A percentile compares a stretch with the other conserved stretches of the same genome.
phyloP scores from a whole-genome alignment of 2,797 vertebrate species.

The Acestrorhynchus altus region DNA sequence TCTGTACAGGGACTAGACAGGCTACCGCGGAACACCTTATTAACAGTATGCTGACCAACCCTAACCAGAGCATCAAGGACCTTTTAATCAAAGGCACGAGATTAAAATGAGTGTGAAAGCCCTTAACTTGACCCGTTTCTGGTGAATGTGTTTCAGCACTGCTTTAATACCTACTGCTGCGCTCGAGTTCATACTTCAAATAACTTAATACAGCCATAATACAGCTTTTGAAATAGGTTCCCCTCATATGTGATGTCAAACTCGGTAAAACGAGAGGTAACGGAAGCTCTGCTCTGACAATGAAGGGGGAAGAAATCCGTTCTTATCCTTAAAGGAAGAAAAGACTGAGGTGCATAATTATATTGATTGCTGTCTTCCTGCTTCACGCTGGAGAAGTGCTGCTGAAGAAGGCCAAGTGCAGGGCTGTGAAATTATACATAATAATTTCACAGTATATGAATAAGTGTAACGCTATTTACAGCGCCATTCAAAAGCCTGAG shows the following conservation, averaged over 20 bases:
- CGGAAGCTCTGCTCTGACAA: neutral
- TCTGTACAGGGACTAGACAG: too few species aligned
- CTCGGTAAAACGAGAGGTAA: neutral
- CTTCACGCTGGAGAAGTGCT: neutral
- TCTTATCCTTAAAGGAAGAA: neutral
- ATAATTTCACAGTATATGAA: neutral
- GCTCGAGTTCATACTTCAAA: neutral
- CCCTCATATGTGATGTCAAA: neutral
- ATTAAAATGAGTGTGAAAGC: neutral
- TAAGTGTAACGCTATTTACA: neutral
- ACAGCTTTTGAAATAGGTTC: neutral
- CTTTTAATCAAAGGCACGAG: neutral
- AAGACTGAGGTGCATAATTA: neutral
- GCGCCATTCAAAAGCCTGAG: neutral
- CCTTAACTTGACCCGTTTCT: neutral
- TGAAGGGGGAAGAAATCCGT: neutral
- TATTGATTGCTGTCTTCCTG: conserved; percentile 1
- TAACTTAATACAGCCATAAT: conserved; percentile 6
- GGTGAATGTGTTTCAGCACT: neutral
- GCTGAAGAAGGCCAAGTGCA: neutral
- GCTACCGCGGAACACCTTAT: too few species aligned
- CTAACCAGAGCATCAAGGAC: neutral
- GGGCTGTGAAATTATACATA: neutral
- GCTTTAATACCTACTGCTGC: conserved; percentile 2
- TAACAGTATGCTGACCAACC: too few species aligned